Evolutionary conservation across 2,888 invertebrate genomes (phyloP).

Genomic region (Zaprionus lineosus): DNA sequence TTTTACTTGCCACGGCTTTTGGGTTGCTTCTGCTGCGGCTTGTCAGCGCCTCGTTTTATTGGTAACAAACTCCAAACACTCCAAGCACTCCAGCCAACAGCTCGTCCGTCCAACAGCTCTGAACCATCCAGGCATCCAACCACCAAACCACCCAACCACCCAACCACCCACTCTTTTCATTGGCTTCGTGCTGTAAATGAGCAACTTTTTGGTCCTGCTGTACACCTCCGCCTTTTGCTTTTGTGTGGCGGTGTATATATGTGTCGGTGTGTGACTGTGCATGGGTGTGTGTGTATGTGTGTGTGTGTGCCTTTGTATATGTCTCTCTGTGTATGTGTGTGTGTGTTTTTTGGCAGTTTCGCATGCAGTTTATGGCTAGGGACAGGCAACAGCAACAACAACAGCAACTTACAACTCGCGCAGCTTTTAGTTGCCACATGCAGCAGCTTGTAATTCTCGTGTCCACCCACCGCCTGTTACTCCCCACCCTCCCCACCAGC

Average conservation of each 20-base stretch:
- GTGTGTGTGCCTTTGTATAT: constrained; percentile 9
- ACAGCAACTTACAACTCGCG: constrained; percentile 44
- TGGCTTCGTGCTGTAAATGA: constrained; percentile 57
- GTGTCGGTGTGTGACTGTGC: constrained; percentile 20
- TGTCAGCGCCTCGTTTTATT: constrained; percentile 74
- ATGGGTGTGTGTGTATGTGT: constrained; percentile 6
- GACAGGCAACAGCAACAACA: constrained; percentile 36
- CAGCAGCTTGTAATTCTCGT: no score
- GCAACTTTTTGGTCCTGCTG: constrained; percentile 57
- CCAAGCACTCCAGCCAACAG: not conserved
- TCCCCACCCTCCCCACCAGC: not conserved
- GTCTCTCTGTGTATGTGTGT: constrained; percentile 22
- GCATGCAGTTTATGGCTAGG: constrained; percentile 72
- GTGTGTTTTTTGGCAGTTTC: constrained; percentile 69
- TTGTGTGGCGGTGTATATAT: not conserved
- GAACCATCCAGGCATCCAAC: not conserved
- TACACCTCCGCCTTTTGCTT: constrained; percentile 11
- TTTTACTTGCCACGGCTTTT: constrained; percentile 8
- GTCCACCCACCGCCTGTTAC: constrained; percentile 5
- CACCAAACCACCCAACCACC: not conserved
- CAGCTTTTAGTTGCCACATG: constrained; percentile 60
- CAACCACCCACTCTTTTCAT: constrained; percentile 3
- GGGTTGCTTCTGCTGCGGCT: constrained; percentile 32
- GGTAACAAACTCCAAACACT: constrained; percentile 27
- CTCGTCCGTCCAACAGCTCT: not conserved